phyloP scores from a whole-genome alignment of 2,888 invertebrate genomes.

The Arrhopalites spinosus region DNA sequence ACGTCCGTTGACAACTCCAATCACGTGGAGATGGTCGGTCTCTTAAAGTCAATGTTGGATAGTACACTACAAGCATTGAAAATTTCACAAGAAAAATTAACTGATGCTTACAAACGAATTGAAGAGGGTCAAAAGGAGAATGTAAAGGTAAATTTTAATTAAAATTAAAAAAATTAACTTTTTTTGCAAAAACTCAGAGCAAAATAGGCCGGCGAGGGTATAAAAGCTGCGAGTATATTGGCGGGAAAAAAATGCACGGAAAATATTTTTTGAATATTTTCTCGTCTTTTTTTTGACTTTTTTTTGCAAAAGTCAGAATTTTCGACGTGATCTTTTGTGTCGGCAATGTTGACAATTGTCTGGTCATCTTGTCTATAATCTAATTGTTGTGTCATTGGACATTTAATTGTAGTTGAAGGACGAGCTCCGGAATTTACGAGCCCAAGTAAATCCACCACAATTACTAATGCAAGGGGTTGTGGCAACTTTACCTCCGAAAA shows the following conservation, averaged over 20 bases:
- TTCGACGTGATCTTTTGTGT: no score
- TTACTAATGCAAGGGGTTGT: not conserved
- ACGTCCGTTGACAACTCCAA: not conserved
- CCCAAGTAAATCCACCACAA: slow-evolving; percentile 31
- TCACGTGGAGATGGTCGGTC: not conserved
- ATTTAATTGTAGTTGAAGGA: slow-evolving; percentile 30
- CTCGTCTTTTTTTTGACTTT: no score
- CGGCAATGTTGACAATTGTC: no score
- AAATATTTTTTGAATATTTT: no score
- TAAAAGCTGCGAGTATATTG: no score
- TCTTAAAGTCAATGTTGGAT: slow-evolving; percentile 13
- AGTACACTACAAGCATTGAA: slow-evolving; percentile 16
- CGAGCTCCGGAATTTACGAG: slow-evolving; percentile 20
- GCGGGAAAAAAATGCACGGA: no score
- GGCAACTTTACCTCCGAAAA: slow-evolving; percentile 20
- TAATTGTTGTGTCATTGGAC: no score
- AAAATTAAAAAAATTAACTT: not conserved
- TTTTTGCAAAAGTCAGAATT: no score
- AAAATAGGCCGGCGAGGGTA: no score
- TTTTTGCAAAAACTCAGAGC: not conserved
- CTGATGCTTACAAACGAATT: slow-evolving; percentile 15
- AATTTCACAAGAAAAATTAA: slow-evolving; percentile 9
- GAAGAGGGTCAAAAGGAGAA: slow-evolving; percentile 15
- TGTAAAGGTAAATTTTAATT: slow-evolving; percentile 9
- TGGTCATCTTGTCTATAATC: no score